A percentile compares a stretch with the other conserved stretches of the same genome.
Evolutionary conservation across 2,888 invertebrate genomes (phyloP).

Genomic region (Acleris laterana): DNA sequence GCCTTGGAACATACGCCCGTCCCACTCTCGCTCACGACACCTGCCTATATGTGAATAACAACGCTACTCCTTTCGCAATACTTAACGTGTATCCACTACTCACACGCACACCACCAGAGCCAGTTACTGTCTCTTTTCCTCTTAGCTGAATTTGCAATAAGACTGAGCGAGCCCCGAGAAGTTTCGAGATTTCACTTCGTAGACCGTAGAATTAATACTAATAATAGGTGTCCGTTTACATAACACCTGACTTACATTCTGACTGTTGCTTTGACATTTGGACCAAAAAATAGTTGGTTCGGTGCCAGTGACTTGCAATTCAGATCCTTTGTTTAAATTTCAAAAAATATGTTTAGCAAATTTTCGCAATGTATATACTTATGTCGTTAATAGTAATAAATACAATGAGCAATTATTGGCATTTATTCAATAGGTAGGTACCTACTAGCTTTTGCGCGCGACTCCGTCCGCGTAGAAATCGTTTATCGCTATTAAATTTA

Average conservation of each 20-base stretch:
- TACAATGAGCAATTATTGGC: no score
- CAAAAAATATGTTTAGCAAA: not conserved
- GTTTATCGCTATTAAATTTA: no score
- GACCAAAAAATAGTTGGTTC: conserved; percentile 42
- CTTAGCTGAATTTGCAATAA: conserved; percentile 47
- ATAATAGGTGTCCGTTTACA: conserved; percentile 50
- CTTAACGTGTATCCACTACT: conserved; percentile 55
- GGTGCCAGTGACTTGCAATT: conserved; percentile 41
- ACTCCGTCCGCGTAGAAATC: no score
- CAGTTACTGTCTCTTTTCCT: conserved; percentile 70
- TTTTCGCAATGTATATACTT: no score
- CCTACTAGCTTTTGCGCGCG: no score
- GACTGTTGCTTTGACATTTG: conserved; percentile 43
- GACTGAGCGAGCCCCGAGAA: conserved; percentile 54
- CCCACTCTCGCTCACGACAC: conserved; percentile 70
- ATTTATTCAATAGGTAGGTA: no score
- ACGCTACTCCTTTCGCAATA: conserved; percentile 70
- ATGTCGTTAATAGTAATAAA: no score
- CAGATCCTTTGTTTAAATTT: conserved; percentile 35
- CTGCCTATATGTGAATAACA: conserved; percentile 58
- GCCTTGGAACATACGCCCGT: conserved; percentile 72
- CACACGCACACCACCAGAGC: conserved; percentile 52
- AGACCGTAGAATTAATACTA: conserved; percentile 41
- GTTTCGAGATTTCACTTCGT: conserved; percentile 54
- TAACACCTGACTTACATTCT: conserved; percentile 53